Base-by-base conservation (phyloP, 1,140 invertebrate genomes). In the Neotoxoptera formosana region DNA sequence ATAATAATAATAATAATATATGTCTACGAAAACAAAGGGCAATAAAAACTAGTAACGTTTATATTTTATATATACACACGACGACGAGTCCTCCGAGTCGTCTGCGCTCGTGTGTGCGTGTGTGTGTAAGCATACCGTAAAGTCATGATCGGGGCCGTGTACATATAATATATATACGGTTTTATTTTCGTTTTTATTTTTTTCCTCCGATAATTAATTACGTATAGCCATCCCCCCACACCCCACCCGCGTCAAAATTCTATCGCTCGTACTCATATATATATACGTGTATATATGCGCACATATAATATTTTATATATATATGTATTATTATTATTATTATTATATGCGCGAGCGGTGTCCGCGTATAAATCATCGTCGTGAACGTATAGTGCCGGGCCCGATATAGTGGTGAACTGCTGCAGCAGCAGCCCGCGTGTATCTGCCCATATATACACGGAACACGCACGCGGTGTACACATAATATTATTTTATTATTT, bases 151-250 rank as follows among this genome's bases (percentile, higher is more conserved):
- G 11, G 41, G 11, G 41, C 21, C 14, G 36, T 25, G 3, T 20
- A 30, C 11, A 41, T 20, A n/a, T 51, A 4, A n/a, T n/a, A n/a
- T n/a, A n/a, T n/a, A n/a, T n/a, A 88, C 14, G 30, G 53, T 41
- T 67, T 90, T 90, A 41, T 67, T 90, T 90, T 60, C 36, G 36
- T 88, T 86, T 93, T 93, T 93, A 34, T 92, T 92, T 51, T 91
- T 81, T 81, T 34, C 34, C 81, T 36, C 81, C 81, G 91, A 93
- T 93, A 93, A 93, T 93, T 93, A 93, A 93, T 93, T 93, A 93
- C 81, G n/a, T 56, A 67, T 67, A 45, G 67, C 34, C 76, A 23
- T 48, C 25, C 20, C 81, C 48, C 48, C 47, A 14, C 45, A n/a
- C 91, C 91, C 30, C 81, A 51, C 76, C 48, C 34, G 81, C 48